Evolutionary conservation across 1,140 invertebrate species (phyloP), one percentile per base, ranked within the genome.

Genomic region (Euborellia annulipes): DNA sequence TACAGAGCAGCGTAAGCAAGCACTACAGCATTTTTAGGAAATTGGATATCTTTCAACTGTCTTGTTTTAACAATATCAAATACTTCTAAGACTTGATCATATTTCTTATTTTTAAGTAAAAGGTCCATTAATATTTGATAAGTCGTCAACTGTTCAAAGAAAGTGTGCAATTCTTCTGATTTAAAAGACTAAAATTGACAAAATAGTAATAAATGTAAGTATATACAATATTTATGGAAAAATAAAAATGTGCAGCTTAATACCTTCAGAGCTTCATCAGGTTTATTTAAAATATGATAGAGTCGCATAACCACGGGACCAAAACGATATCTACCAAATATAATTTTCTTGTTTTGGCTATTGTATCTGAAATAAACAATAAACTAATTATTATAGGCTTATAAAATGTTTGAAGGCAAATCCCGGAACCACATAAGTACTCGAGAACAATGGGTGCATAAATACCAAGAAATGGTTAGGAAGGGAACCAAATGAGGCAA

Each of bases 251-350:
- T 14, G 4, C 13, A 41, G 14, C 17, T 7, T 14, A 3, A 6
- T 56, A 73, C 66, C 54, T 76, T 51, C 3, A 82, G 52, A 16
- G 84, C 84, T 42, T 73, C 54, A 41, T 76, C 65, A 17, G 79
- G 74, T 56, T 79, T 70, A 56, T 85, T 75, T 6, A 85, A 58
- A 53, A 72, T 63, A 57, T 86, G 66, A 49, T 78, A 79, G 62
- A 83, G 70, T 52, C 86, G 67, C 83, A 91, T 86, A 0, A 83
- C 67, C 8, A 89, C 75, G 16, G 85, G 83, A 1, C 86, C 85
- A 75, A 89, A 89, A 8, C 77, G 59, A 64, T 78, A 89, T 51
- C 68, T 78, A 14, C 79, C 76, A 72, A 87, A 86, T 46, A 82
- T 64, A 23, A 80, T 55, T 49, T 80, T 71, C 44, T 73, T 71